A percentile compares a stretch with the other conserved stretches of the same genome.
These are phyloP conservation scores for Dasypogon diadema DNA, from an alignment of 2,888 invertebrate genomes.

Conservation along the genomic window DNA sequence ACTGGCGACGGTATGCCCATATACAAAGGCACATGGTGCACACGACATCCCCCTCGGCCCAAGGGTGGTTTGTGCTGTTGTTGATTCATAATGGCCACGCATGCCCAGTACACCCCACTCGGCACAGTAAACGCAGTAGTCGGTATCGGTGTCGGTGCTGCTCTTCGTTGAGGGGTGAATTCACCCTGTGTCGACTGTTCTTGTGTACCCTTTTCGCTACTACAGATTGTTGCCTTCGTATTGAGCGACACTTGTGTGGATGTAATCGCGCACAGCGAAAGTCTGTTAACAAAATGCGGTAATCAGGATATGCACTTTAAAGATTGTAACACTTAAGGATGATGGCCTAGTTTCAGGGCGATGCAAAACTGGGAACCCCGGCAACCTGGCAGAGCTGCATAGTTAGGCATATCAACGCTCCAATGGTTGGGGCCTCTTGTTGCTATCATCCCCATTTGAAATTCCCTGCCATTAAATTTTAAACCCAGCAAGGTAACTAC, in stretches of 20 bases:
- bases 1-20: slow-evolving; percentile 62
- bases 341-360: slow-evolving; percentile 49
- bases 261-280: slow-evolving; percentile 4
- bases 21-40: slow-evolving; percentile 53
- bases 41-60: slow-evolving; percentile 44
- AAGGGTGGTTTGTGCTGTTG: slow-evolving; percentile 51
- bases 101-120: slow-evolving; percentile 11
- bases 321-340: slow-evolving; percentile 43
- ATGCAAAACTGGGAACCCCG: not conserved
- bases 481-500: slow-evolving; percentile 19
- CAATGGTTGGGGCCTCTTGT: too few species aligned
- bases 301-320: slow-evolving; percentile 53
- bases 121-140: slow-evolving; percentile 23
- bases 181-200: slow-evolving; percentile 19
- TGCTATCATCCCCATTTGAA: not conserved
- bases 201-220: not conserved
- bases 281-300: slow-evolving; percentile 50
- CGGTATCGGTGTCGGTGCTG: too few species aligned
- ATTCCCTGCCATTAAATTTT: slow-evolving; percentile 4
- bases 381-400: not conserved
- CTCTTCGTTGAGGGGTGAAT: slow-evolving; percentile 21
- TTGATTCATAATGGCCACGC: slow-evolving; percentile 50
- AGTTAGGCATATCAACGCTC: too few species aligned
- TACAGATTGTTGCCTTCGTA: slow-evolving; percentile 1
- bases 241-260: not conserved